phyloP scores from a whole-genome alignment of 92 coral and sea anemone species.

The Muricea muricata region DNA sequence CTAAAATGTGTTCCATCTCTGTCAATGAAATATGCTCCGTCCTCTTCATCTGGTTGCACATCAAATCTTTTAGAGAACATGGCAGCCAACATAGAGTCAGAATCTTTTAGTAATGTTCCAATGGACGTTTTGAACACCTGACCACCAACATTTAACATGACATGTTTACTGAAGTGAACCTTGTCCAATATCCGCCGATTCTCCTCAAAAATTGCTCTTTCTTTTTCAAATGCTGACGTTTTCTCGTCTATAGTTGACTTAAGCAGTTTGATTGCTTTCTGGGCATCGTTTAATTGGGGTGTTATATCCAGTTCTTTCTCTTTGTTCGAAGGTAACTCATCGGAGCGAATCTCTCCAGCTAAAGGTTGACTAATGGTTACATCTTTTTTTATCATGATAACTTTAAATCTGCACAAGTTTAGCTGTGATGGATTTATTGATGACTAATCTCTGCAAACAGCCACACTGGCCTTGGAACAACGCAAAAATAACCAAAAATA shows the following conservation, averaged over 20 bases:
- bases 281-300: neutral
- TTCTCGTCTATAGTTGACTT: neutral
- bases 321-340: too few species aligned
- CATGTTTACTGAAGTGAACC: neutral
- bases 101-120: conserved; percentile 67
- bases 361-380: too few species aligned
- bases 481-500: too few species aligned
- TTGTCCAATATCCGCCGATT: neutral
- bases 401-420: too few species aligned
- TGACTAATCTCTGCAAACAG: too few species aligned
- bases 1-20: conserved; percentile 72
- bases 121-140: conserved; percentile 70
- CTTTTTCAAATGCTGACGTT: neutral
- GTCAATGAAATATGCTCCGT: conserved; percentile 76
- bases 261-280: neutral
- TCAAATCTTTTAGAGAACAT: conserved; percentile 83
- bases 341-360: too few species aligned
- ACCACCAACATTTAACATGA: conserved; percentile 74
- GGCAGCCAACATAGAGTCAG: conserved; percentile 80
- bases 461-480: too few species aligned
- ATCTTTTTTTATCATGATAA: too few species aligned
- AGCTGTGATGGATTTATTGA: too few species aligned
- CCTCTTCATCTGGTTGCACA: conserved; percentile 71
- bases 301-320: neutral
- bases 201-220: neutral